Evolutionary conservation across 2,888 invertebrate genomes (phyloP).

Genomic region (Neria commutata): DNA sequence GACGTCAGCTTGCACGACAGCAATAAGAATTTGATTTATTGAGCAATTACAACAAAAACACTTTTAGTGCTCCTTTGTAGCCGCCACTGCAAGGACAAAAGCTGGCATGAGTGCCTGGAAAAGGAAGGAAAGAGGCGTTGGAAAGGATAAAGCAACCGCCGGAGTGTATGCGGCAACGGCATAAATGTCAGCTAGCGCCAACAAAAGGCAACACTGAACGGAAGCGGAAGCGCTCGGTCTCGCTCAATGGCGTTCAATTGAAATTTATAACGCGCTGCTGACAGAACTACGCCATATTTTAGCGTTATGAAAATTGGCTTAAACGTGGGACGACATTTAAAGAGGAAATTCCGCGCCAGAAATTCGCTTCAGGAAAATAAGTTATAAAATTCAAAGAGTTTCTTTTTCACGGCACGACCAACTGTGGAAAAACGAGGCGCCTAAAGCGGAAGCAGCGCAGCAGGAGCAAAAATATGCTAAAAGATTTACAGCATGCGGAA

Average conservation of each 20-base stretch:
- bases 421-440: neutral
- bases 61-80: conserved; percentile 2
- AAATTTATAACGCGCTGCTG: conserved; percentile 9
- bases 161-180: neutral
- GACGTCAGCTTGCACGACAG: neutral
- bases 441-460: neutral
- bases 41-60: conserved; percentile 19
- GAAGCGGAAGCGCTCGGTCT: neutral
- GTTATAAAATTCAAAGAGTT: neutral
- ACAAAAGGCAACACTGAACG: neutral
- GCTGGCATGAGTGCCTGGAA: neutral
- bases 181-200: too few relatives aligned
- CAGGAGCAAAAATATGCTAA: neutral
- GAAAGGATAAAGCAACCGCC: too few relatives aligned
- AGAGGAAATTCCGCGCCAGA: neutral
- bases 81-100: neutral
- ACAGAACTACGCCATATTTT: neutral
- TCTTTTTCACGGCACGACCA: neutral
- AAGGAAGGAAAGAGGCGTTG: neutral
- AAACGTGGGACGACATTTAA: too few relatives aligned
- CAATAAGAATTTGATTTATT: conserved; percentile 14
- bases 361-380: neutral
- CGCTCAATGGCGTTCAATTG: conserved; percentile 9
- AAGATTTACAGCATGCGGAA: neutral
- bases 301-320: neutral